Evolutionary conservation across 2,113 vertebrate genomes (phyloP), one percentile per base, ranked within the genome.

Genomic region (Leucosticte australis): DNA sequence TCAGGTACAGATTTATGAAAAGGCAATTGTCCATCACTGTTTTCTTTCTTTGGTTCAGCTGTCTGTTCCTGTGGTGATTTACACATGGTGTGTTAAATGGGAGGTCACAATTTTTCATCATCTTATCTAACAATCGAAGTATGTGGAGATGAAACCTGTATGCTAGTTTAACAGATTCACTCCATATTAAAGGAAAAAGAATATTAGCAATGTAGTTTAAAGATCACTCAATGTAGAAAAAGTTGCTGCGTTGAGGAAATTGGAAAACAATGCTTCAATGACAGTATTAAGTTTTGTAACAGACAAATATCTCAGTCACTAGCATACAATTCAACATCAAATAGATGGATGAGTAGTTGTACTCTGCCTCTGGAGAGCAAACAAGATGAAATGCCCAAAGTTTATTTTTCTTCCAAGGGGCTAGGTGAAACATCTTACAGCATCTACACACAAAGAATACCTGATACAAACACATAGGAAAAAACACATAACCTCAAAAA

Each of bases 21-120:
- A 90, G 91, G 87, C 83, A 93, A 60, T 13, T 31, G 11, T 87
- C 90, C 90, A 93, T 73, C 59, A 73, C 76, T 13, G 10, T 90
- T 97, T 94, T 44, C 53, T 94, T 76, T 49, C 83, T 94, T 97
- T 94, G 65, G 21, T 94, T 97, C 80, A 91, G 31, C 3, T 55
- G 33, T 91, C 74, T 95, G 44, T 68, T 97, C 87, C 90, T 94
- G 70, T 67, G 62, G 86, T 84, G 88, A 88, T 93, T 97, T 97
- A 52, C 87, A 92, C 92, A 96, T 83, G 53, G 69, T 60, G 9
- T 84, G 39, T 69, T 52, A 71, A 30, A 81, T 77, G 39, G 81
- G 97, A 97, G 80, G 74, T 96, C 80, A 80, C 42, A 75, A 77
- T 65, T 94, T 88, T 96, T 96, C 49, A 57, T 31, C 20, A 56